Conservation (phyloP, 2,797 vertebrate species). For the Melanotaenia nigrans region DNA sequence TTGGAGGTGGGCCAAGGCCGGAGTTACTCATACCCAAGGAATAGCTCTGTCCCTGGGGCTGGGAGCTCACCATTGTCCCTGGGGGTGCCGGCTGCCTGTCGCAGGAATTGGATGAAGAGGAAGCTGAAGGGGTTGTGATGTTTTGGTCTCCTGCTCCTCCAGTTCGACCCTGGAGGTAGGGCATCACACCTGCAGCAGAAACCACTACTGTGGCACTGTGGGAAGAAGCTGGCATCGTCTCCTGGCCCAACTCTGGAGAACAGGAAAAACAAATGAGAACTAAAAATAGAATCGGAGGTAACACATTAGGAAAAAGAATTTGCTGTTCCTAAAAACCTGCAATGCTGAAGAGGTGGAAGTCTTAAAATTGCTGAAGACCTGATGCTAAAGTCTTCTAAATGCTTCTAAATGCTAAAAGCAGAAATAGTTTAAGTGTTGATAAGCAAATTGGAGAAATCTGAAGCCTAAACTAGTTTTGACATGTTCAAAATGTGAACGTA, state of each 20-base stretch:
- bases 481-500: too few species aligned
- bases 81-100: slow-evolving; percentile 83
- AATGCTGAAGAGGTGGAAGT: neutral
- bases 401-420: too few species aligned
- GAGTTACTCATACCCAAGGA: slow-evolving; percentile 80
- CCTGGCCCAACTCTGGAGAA: slow-evolving; percentile 77
- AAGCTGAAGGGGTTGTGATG: slow-evolving; percentile 48
- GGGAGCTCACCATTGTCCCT: slow-evolving; percentile 74
- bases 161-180: slow-evolving; percentile 85
- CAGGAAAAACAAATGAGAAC: neutral
- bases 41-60: slow-evolving; percentile 80
- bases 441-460: too few species aligned
- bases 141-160: slow-evolving; percentile 71
- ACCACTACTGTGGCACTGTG: slow-evolving; percentile 75
- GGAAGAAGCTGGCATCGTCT: slow-evolving; percentile 76
- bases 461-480: too few species aligned
- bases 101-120: slow-evolving; percentile 54
- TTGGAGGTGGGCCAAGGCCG: slow-evolving; percentile 72
- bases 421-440: too few species aligned
- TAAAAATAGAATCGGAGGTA: neutral
- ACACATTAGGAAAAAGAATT: neutral
- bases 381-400: too few species aligned
- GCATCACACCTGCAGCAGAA: slow-evolving; percentile 82
- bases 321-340: neutral
- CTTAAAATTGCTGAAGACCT: too few species aligned